phyloP scores from a whole-genome alignment of 2,797 vertebrate species.

The Chelmon rostratus region DNA sequence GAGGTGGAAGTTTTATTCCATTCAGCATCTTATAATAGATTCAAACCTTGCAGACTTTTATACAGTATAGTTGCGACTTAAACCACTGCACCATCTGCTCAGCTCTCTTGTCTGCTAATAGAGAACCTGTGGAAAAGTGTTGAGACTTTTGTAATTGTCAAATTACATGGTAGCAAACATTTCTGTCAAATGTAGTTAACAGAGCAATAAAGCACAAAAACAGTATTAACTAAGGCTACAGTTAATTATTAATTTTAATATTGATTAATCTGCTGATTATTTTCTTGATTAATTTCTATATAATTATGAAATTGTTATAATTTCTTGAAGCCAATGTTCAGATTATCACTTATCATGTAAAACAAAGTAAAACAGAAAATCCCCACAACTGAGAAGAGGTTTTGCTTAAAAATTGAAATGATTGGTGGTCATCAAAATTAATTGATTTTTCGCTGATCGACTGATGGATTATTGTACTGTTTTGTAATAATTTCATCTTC shows the following conservation, averaged over 20 bases:
- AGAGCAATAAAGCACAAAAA: background rate
- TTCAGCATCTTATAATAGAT: background rate
- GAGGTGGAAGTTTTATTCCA: background rate
- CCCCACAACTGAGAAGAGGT: background rate
- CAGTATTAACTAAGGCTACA: background rate
- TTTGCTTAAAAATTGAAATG: background rate
- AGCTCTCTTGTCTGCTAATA: background rate
- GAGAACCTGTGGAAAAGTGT: background rate
- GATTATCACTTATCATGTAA: no score
- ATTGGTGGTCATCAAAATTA: background rate
- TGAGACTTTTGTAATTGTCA: background rate
- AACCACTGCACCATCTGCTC: background rate
- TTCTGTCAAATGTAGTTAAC: background rate
- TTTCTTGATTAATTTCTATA: no score
- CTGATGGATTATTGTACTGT: no score
- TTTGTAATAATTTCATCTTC: background rate
- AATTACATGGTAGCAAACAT: background rate
- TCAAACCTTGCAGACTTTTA: background rate
- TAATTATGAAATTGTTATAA: no score
- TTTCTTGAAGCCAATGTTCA: no score
- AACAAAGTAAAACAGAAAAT: no score
- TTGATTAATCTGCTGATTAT: background rate
- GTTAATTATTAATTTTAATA: background rate
- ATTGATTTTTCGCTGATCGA: background rate
- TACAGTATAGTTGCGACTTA: background rate